A percentile compares a stretch with the other conserved stretches of the same genome.
Conservation (phyloP, 2,888 invertebrate species). For the Sialis fuliginosa region DNA sequence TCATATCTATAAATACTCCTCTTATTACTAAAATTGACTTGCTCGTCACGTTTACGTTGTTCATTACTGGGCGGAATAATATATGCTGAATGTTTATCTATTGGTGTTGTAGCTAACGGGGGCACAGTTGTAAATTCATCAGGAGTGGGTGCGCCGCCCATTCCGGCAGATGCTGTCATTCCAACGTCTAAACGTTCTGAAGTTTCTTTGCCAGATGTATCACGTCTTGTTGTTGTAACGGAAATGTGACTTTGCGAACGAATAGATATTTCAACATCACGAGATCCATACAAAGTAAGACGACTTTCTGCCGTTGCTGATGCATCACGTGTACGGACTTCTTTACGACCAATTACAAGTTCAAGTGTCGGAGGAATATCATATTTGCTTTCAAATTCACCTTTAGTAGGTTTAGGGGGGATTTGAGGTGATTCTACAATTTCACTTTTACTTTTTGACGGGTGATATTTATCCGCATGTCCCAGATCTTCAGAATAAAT, state of each 20-base stretch:
- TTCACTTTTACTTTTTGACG: conserved; percentile 21
- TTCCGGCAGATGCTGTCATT: conserved; percentile 25
- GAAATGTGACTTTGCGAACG: conserved; percentile 33
- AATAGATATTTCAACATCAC: conserved; percentile 34
- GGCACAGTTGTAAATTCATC: conserved; percentile 11
- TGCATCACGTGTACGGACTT: conserved; percentile 30
- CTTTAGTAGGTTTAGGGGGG: conserved; percentile 11
- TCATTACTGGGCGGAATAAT: conserved; percentile 20
- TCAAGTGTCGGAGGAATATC: conserved; percentile 23
- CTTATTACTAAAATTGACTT: conserved; percentile 30
- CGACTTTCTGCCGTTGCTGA: conserved; percentile 32
- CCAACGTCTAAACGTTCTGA: conserved; percentile 29
- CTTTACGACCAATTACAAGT: conserved; percentile 32
- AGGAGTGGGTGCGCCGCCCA: conserved; percentile 17
- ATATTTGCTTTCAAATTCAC: conserved; percentile 10
- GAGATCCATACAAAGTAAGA: conserved; percentile 31
- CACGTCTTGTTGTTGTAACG: conserved; percentile 26
- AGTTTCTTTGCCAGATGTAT: conserved; percentile 26
- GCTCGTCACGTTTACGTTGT: conserved; percentile 27
- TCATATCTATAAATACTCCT: conserved; percentile 32
- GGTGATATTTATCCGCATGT: conserved; percentile 8
- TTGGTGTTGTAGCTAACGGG: conserved; percentile 7
- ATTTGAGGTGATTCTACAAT: conserved; percentile 14
- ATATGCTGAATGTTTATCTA: conserved; percentile 19
- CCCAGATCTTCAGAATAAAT: too few relatives aligned